Conservation (phyloP, 2,888 invertebrate species). For the Busseola fusca region DNA sequence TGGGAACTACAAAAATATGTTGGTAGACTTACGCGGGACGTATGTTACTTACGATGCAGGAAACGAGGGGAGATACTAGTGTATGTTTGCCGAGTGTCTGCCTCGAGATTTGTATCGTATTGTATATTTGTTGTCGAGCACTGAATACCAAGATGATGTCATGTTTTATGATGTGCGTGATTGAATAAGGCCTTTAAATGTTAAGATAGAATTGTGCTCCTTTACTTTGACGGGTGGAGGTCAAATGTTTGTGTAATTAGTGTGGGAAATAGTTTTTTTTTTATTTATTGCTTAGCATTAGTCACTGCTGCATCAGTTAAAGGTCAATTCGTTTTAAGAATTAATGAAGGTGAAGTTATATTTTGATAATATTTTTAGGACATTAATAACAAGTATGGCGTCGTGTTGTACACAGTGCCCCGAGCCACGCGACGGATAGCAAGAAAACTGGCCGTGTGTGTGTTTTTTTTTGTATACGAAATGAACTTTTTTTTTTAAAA, state of each 20-base stretch:
- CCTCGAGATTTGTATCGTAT: slow-evolving; percentile 81
- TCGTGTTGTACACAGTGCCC: neutral
- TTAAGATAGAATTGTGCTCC: slow-evolving; percentile 55
- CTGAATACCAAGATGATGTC: slow-evolving; percentile 73
- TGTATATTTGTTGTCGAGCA: slow-evolving; percentile 74
- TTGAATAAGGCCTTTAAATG: slow-evolving; percentile 69
- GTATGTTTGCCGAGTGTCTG: slow-evolving; percentile 77
- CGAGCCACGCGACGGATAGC: neutral
- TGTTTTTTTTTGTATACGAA: neutral
- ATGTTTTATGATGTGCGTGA: slow-evolving; percentile 73
- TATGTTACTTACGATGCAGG: slow-evolving; percentile 83
- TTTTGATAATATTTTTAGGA: neutral
- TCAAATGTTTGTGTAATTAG: slow-evolving; percentile 22
- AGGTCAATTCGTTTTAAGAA: slow-evolving; percentile 12
- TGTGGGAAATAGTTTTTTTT: slow-evolving; percentile 26
- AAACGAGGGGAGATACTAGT: slow-evolving; percentile 84
- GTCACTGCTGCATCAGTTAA: slow-evolving; percentile 6
- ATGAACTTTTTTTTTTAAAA: neutral
- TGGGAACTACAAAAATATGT: slow-evolving; percentile 62
- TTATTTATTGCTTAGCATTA: slow-evolving; percentile 3
- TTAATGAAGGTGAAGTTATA: neutral
- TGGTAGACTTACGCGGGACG: slow-evolving; percentile 77
- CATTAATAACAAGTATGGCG: neutral
- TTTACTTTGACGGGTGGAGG: slow-evolving; percentile 57
- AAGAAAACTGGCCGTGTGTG: no score